Percentiles rank a stretch among this genome's conserved stretches.
These are phyloP conservation scores for Bucco capensis DNA, from an alignment of 2,113 vertebrate species.

Conservation along the genomic window DNA sequence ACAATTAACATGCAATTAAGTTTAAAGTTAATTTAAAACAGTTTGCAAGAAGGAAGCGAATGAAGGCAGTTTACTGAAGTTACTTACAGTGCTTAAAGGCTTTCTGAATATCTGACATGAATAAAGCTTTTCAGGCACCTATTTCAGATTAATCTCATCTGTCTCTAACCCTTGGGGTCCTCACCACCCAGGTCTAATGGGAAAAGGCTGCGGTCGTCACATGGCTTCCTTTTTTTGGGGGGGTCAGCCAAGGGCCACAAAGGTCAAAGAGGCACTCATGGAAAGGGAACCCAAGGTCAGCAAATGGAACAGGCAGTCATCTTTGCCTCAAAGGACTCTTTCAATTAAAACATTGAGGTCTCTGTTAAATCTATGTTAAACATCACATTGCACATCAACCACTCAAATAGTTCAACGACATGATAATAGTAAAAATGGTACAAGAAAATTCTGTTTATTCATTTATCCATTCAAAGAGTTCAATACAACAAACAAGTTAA, in stretches of 20 bases:
- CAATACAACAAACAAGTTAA: constrained; percentile 66
- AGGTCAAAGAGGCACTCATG: constrained; percentile 93
- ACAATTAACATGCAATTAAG: constrained; percentile 69
- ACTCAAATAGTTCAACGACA: constrained; percentile 70
- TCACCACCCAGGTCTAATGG: constrained; percentile 96
- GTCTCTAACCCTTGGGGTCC: constrained; percentile 92
- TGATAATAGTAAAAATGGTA: constrained; percentile 60
- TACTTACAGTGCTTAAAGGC: constrained; percentile 84
- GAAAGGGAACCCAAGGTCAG: constrained; percentile 97
- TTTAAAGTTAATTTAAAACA: constrained; percentile 43
- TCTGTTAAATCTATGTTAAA: constrained; percentile 96
- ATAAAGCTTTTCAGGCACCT: constrained; percentile 89
- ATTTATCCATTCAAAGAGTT: constrained; percentile 56
- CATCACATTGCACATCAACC: constrained; percentile 80
- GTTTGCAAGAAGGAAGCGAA: constrained; percentile 66
- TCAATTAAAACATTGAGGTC: constrained; percentile 98
- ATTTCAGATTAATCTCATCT: constrained; percentile 94
- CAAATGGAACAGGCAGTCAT: constrained; percentile 94
- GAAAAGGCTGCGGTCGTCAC: constrained; percentile 87
- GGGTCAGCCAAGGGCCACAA: constrained; percentile 92
- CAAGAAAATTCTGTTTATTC: constrained; percentile 64
- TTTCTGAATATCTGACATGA: constrained; percentile 75
- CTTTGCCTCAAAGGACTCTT: constrained; percentile 93
- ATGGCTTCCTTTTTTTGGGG: constrained; percentile 87
- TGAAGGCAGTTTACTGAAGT: constrained; percentile 67